phyloP scores from a whole-genome alignment of 2,888 invertebrate species.

The Galerucella nymphaeae region DNA sequence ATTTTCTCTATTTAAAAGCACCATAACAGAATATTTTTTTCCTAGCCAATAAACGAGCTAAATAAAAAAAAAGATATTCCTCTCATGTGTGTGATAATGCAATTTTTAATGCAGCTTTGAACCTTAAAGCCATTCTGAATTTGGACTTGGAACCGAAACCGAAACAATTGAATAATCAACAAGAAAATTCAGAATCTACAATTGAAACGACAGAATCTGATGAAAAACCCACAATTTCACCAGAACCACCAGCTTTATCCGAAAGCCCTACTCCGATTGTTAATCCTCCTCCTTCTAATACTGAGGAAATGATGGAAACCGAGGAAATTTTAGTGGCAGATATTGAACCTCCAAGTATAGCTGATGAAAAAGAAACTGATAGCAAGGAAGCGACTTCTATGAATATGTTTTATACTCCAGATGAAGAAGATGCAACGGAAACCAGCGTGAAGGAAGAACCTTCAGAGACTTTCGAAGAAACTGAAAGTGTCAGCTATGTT shows the following conservation, averaged over 20 bases:
- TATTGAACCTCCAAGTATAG: slow-evolving; percentile 43
- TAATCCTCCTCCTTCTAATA: slow-evolving; percentile 19
- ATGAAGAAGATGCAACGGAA: slow-evolving; percentile 57
- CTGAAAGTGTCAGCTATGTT: slow-evolving; percentile 59
- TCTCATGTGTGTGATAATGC: slow-evolving; percentile 12
- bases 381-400: slow-evolving; percentile 40
- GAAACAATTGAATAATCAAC: slow-evolving; percentile 55
- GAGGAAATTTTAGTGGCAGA: slow-evolving; percentile 33
- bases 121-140: slow-evolving; percentile 60
- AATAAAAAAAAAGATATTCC: slow-evolving; percentile 15
- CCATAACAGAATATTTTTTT: slow-evolving; percentile 20
- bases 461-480: slow-evolving; percentile 48
- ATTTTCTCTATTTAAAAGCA: neutral
- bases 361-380: slow-evolving; percentile 23
- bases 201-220: slow-evolving; percentile 38
- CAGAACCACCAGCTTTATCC: slow-evolving; percentile 25
- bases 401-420: slow-evolving; percentile 62
- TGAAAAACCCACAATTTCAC: slow-evolving; percentile 30
- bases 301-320: slow-evolving; percentile 34
- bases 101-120: slow-evolving; percentile 54
- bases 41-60: neutral
- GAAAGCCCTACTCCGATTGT: slow-evolving; percentile 31
- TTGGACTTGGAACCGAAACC: slow-evolving; percentile 57
- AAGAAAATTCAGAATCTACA: slow-evolving; percentile 52
- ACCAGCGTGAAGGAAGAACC: slow-evolving; percentile 37